These are phyloP conservation scores for Psettodes erumei DNA, from an alignment of 2,113 vertebrate species.

Conservation along the genomic window DNA sequence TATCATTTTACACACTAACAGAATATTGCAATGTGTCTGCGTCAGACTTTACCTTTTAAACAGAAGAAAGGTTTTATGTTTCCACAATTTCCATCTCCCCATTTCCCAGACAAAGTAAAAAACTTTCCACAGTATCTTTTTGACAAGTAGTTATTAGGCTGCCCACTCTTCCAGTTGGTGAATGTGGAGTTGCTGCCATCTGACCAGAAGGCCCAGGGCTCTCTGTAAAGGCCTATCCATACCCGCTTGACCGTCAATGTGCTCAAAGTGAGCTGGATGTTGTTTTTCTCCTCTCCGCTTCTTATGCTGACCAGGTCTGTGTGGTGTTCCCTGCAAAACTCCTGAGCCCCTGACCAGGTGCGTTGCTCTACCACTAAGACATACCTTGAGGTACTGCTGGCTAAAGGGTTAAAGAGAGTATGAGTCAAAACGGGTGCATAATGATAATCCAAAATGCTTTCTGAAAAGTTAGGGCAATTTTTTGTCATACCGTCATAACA, in stretches of 20 bases:
- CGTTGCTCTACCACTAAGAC: background rate
- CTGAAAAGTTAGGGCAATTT: background rate
- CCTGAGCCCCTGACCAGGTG: conserved; percentile 16
- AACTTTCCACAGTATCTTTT: background rate
- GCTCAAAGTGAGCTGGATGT: background rate
- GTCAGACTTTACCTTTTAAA: conserved; percentile 2
- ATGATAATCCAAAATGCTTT: background rate
- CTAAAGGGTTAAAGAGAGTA: conserved; percentile 2
- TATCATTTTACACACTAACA: background rate
- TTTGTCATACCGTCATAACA: conserved; percentile 14
- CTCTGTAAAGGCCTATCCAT: conserved; percentile 13
- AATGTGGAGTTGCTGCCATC: conserved; percentile 3
- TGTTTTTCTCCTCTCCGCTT: conserved; percentile 4
- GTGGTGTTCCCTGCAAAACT: background rate
- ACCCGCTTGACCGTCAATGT: fast-evolving
- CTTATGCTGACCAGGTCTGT: conserved; percentile 8
- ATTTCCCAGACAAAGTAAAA: background rate
- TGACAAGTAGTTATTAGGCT: background rate
- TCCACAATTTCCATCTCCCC: background rate
- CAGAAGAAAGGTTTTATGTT: background rate
- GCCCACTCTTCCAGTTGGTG: background rate
- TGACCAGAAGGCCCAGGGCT: conserved; percentile 22
- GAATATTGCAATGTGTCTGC: background rate
- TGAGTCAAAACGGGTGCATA: background rate
- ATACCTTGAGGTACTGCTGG: background rate